Evolutionary conservation across 2,797 vertebrate genomes (phyloP), one percentile per base, ranked within the genome.

Genomic region (Hemibagrus guttatus): DNA sequence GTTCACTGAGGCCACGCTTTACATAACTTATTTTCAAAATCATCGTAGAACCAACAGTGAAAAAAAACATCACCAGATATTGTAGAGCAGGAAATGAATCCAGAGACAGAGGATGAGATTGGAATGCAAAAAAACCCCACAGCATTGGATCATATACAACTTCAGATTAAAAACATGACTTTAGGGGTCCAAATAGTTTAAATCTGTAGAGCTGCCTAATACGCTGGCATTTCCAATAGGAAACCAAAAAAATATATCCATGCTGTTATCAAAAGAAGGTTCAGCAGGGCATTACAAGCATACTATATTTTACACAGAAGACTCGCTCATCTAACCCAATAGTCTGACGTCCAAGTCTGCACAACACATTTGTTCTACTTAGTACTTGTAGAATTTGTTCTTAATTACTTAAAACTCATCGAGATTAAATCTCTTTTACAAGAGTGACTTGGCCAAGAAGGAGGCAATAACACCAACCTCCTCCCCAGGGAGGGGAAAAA

Each of bases 41-140:
- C 68, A 42, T 5, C n/a, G 28, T 4, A 28, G 26, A 63, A 14
- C 79, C 58, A 26, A 63, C 79, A 42, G 35, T 23, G 7, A 63
- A 63, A 17, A n/a, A 17, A 39, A 46, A 2, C 79, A 63, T 23
- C 76, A 23, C 28, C 2, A 46, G 58, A n/a, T 11, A n/a, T 4
- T 46, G 23, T 7, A n/a, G 39, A 69, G 49, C 66, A 58, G 82
- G 82, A 84, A 84, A 72, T 46, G 0, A 84, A 71, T 56, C 16
- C 26, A 9, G 26, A 64, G 26, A 64, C 79, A 19, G 23, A 64
- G 66, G 63, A 82, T 19, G 42, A 52, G 42, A 82, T 17, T 71
- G 52, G 68, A 84, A 84, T 84, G 68, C 35, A 26, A 14, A 71
- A 61, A 61, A 49, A 9, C 46, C 46, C 7, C 8, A 49, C 17